These are phyloP conservation scores for Tigriopus japonicus DNA, from an alignment of 1,140 invertebrate species.

Conservation along the genomic window DNA sequence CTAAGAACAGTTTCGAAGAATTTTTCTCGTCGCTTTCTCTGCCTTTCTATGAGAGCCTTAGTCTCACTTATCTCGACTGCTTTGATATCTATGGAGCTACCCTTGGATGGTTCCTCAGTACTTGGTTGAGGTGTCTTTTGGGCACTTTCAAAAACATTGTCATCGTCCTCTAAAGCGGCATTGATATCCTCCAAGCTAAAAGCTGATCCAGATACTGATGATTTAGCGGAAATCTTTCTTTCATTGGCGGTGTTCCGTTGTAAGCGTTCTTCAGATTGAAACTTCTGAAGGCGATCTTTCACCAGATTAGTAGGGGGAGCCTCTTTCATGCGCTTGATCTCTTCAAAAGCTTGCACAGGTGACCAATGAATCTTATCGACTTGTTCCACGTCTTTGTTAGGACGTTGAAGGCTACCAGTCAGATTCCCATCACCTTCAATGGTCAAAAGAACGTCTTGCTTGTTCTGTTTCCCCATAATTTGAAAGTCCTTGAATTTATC, in stretches of 20 bases:
- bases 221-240: not conserved
- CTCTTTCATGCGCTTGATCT: conserved; percentile 19
- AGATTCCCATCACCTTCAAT: not conserved
- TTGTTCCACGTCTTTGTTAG: not conserved
- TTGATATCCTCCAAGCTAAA: not conserved
- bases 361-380: conserved; percentile 3
- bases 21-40: not conserved
- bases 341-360: not conserved
- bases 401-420: not conserved
- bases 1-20: not conserved
- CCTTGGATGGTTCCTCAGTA: no score
- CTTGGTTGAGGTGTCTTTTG: no score
- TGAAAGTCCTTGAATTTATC: conserved; percentile 1
- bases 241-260: no score
- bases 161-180: not conserved
- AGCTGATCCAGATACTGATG: not conserved
- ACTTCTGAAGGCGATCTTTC: conserved; percentile 32
- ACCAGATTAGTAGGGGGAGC: conserved; percentile 30
- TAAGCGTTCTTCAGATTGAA: conserved; percentile 23
- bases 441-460: not conserved
- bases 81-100: no score
- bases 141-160: not conserved
- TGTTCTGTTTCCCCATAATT: not conserved
- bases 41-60: not conserved
- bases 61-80: no score